phyloP scores from a whole-genome alignment of 2,797 vertebrate species.

The Anolis apletophallus region DNA sequence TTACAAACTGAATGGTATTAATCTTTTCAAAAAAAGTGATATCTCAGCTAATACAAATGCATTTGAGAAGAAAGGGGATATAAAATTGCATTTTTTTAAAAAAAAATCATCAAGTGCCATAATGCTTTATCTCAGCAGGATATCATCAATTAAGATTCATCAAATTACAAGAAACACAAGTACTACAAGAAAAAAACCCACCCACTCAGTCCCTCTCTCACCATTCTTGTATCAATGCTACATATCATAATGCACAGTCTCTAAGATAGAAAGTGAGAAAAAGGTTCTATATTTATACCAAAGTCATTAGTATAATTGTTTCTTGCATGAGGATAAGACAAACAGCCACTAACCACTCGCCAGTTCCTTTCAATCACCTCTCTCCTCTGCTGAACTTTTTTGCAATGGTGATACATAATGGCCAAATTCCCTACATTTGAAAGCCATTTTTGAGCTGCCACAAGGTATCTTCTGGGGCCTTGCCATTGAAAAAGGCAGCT shows the following conservation, averaged over 20 bases:
- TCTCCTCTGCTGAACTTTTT: not conserved
- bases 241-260: not conserved
- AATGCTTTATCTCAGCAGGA: not conserved
- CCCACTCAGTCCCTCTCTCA: not conserved
- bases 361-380: not conserved
- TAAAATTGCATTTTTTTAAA: not conserved
- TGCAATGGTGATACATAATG: not conserved
- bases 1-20: not conserved
- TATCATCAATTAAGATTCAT: not conserved
- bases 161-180: not conserved
- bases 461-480: not conserved
- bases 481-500: not conserved
- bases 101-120: not conserved
- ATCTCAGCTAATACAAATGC: constrained; percentile 4
- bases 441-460: not conserved
- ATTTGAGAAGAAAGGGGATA: not conserved
- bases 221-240: not conserved
- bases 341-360: not conserved
- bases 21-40: constrained; percentile 9
- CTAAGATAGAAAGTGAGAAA: not conserved
- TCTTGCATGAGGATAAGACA: not conserved
- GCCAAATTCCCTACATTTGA: not conserved
- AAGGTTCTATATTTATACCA: not conserved
- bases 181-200: not conserved
- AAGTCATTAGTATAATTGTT: not conserved